Evolutionary conservation across 2,113 vertebrate genomes (phyloP), one percentile per base, ranked within the genome.

Genomic region (Varanus komodoensis): DNA sequence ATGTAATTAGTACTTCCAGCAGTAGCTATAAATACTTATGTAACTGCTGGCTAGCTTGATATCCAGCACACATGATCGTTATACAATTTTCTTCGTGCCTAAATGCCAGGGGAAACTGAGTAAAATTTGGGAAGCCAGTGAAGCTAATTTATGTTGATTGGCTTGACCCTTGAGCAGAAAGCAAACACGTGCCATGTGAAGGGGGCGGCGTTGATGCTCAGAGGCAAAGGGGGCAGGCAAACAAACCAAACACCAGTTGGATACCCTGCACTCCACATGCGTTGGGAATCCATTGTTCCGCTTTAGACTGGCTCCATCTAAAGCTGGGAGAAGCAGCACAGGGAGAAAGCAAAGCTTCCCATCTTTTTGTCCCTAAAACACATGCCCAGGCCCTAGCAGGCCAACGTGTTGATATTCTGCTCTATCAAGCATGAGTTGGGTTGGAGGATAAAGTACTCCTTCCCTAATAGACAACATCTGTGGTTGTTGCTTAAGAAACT

Each of bases 1-100:
- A 93, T 95, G 92, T 95, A 95, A 96, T 96, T 96, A 96, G 90
- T 94, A 94, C 94, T 89, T 88, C 83, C 92, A 94, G 89, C 83
- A 94, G 91, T 87, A 86, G 64, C 91, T 93, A 95, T 91, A 96
- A 93, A 96, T 95, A 93, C 83, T 80, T 69, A 92, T 94, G 80
- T 92, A 94, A 96, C 88, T 68, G 78, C 92, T 29, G 83, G 94
- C 92, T 93, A 95, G 93, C 91, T 95, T 93, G 90, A 87, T 89
- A 96, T 91, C 94, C 89, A 93, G 87, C 91, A 91, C 84, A 95
- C 57, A 94, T 87, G 57, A 95, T 95, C 89, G 94, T 96, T 95
- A 93, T 93, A 95, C 83, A 95, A 96, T 96, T 96, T 95, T 87
- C 84, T 93, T 88, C 86, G 86, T 50, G 89, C 90, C 90, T 83